Evolutionary conservation across 2,888 invertebrate species (phyloP).

Genomic region (Ecliptopera silaceata): DNA sequence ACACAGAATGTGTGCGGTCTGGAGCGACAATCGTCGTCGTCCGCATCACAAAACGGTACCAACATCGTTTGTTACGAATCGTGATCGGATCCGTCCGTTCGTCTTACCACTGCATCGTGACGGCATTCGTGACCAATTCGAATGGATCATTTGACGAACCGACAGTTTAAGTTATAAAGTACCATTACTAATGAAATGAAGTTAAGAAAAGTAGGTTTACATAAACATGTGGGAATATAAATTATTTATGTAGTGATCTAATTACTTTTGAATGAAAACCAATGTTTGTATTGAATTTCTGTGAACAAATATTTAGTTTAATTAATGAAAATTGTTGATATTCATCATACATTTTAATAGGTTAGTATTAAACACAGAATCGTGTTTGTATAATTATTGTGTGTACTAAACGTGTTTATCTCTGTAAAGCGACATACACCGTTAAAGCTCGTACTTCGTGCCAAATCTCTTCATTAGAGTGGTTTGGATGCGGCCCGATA

Average conservation of each 20-base stretch:
- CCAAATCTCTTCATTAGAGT: slow-evolving; percentile 81
- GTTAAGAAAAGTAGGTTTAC: too few relatives aligned
- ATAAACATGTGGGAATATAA: too few relatives aligned
- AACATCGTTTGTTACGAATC: slow-evolving; percentile 44
- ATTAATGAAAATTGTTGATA: slow-evolving; percentile 7
- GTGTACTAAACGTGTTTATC: slow-evolving; percentile 53
- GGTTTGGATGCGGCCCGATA: slow-evolving; percentile 58
- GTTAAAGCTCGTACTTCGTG: slow-evolving; percentile 74
- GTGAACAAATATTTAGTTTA: slow-evolving; percentile 6
- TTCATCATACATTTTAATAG: slow-evolving; percentile 23
- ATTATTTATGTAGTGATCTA: too few relatives aligned
- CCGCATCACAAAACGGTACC: slow-evolving; percentile 59
- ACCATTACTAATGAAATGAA: slow-evolving; percentile 16
- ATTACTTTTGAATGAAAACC: too few relatives aligned
- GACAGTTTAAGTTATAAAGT: slow-evolving; percentile 30
- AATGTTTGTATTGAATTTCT: background rate
- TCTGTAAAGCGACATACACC: slow-evolving; percentile 55
- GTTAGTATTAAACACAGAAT: slow-evolving; percentile 24
- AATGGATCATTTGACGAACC: slow-evolving; percentile 36
- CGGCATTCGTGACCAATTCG: slow-evolving; percentile 37
- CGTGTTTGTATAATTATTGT: slow-evolving; percentile 34
- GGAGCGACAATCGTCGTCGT: slow-evolving; percentile 39
- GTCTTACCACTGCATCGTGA: slow-evolving; percentile 32
- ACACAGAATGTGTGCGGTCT: slow-evolving; percentile 41
- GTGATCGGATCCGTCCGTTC: slow-evolving; percentile 49